A percentile compares a stretch with the other conserved stretches of the same genome.
phyloP scores from a whole-genome alignment of 2,888 invertebrate species.

The Sipha maydis region DNA sequence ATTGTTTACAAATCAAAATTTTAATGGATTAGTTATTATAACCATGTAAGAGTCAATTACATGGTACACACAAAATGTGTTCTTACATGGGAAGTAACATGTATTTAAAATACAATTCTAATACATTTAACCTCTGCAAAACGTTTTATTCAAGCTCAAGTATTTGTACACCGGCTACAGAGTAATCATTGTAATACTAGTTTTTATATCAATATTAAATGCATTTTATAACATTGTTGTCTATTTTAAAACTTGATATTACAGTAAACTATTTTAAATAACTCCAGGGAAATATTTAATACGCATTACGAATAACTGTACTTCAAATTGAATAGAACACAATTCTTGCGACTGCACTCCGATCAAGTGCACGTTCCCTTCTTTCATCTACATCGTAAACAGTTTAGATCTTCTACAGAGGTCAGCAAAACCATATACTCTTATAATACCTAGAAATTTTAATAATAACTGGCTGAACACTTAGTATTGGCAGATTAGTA shows the following conservation, averaged over 20 bases:
- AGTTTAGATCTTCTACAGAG: background rate
- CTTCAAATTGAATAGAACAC: background rate
- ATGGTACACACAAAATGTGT: background rate
- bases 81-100: background rate
- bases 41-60: background rate
- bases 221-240: background rate
- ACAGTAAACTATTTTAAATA: background rate
- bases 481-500: background rate
- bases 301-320: background rate
- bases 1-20: background rate
- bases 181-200: background rate
- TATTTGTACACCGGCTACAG: background rate
- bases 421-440: background rate
- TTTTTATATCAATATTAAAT: background rate
- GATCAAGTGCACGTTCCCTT: slow-evolving; percentile 7
- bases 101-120: background rate
- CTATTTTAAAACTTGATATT: background rate
- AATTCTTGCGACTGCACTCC: background rate
- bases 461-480: background rate
- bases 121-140: background rate
- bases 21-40: background rate
- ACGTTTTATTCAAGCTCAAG: background rate
- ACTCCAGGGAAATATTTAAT: background rate
- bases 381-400: background rate
- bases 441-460: too few relatives aligned